Evolutionary conservation across 1,140 invertebrate genomes (phyloP).

Genomic region (Neuroterus valhalla): DNA sequence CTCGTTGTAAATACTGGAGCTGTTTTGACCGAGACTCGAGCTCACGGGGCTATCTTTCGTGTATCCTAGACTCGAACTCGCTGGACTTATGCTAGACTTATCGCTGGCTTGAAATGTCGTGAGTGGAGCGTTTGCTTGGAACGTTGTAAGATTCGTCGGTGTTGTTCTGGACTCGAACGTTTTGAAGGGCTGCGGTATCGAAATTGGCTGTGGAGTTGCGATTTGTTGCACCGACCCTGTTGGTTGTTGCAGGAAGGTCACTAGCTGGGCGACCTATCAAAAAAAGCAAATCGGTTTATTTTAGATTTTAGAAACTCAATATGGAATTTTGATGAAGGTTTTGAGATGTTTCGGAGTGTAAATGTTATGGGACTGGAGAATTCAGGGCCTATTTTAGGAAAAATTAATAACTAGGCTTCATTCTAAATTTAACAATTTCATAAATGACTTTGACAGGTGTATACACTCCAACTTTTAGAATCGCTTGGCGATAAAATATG

Average conservation of each 20-base stretch:
- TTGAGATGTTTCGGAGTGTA: too few relatives aligned
- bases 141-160: conserved; percentile 70
- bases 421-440: too few relatives aligned
- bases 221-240: conserved; percentile 51
- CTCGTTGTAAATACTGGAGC: conserved; percentile 61
- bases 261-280: conserved; percentile 78
- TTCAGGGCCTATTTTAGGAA: too few relatives aligned
- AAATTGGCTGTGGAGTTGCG: conserved; percentile 54
- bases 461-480: too few relatives aligned
- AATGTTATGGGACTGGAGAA: too few relatives aligned
- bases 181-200: conserved; percentile 53
- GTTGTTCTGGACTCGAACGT: conserved; percentile 61
- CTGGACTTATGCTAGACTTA: conserved; percentile 70
- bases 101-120: conserved; percentile 71
- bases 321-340: too few relatives aligned
- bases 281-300: background rate
- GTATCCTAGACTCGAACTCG: conserved; percentile 70
- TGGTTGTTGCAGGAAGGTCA: conserved; percentile 80
- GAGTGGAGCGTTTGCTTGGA: conserved; percentile 68
- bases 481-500: too few relatives aligned
- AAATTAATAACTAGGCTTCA: too few relatives aligned
- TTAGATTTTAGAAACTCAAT: background rate
- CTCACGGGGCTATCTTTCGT: conserved; percentile 67
- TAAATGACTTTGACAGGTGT: too few relatives aligned
- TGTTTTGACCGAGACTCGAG: conserved; percentile 66